Evolutionary conservation across 2,113 vertebrate species (phyloP), one percentile per base, ranked within the genome.

Genomic region (Paraplagusia blochii): DNA sequence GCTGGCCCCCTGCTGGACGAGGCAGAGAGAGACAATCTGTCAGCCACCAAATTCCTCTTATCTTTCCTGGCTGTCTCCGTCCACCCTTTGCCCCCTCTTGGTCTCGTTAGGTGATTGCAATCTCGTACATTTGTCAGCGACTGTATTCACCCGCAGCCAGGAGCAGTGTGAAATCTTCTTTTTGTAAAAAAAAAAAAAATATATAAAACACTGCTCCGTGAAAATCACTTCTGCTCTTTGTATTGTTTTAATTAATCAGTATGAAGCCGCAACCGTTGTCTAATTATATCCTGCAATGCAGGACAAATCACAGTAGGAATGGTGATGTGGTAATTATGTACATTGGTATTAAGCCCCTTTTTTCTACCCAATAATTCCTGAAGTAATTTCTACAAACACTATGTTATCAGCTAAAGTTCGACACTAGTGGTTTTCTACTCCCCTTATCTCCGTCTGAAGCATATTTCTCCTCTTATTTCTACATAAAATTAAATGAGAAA

Each of bases 1-100:
- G 54, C 55, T 73, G 81, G 54, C 66, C 65, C 72, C 22, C 70
- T 79, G 76, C 82, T 75, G 75, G 79, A 69, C 69, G 63, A 0
- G 51, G 72, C 75, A 56, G 49, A 22, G 53, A 54, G 42, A 63
- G 48, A 64, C 64, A 74, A 35, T 29, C 71, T 15, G 10, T 1
- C 35, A 4, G 16, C 18, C 38, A 11, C 46, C 15, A 10, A 15
- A 10, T 1, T 49, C 34, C 38, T 8, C 29, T 7, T 1, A 10
- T 39, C 14, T 33, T 11, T 47, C 12, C 13, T 17, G 13, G 10
- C 44, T 9, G 9, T 1, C 16, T 18, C 19, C 7, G 12, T 12
- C 17, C 6, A 18, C 14, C 12, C 18, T 22, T 19, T 48, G 15
- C 0, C 35, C 9, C 45, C 6, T 29, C 19, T 16, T 46, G 50